phyloP scores from a whole-genome alignment of 2,888 invertebrate genomes.

The Cheilosia grossa region DNA sequence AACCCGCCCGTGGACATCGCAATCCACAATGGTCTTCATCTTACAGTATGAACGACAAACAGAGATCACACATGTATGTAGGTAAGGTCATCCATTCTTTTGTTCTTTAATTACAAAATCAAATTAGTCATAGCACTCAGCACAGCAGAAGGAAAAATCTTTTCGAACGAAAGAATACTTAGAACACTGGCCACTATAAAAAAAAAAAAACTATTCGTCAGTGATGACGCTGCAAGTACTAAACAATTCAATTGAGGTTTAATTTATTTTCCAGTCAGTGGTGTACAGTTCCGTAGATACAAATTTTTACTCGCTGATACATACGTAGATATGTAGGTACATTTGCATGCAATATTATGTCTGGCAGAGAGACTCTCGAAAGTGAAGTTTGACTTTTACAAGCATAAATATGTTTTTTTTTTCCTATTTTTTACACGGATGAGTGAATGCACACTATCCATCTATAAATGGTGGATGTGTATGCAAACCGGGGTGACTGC shows the following conservation, averaged over 20 bases:
- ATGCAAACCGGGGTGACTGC: constrained; percentile 43
- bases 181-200: background rate
- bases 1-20: constrained; percentile 13
- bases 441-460: constrained; percentile 30
- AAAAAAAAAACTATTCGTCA: constrained; percentile 7
- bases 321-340: background rate
- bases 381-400: constrained; percentile 47
- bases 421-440: constrained; percentile 54
- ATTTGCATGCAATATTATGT: background rate
- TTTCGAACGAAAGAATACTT: background rate
- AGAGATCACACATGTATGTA: background rate
- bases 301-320: background rate
- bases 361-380: constrained; percentile 24
- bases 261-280: background rate
- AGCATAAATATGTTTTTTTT: constrained; percentile 2
- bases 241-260: constrained; percentile 58
- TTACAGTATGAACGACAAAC: background rate
- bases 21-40: constrained; percentile 3
- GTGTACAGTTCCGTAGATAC: constrained; percentile 17
- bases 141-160: background rate
- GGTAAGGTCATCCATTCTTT: constrained; percentile 6
- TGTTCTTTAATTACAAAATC: background rate
- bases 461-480: constrained; percentile 8
- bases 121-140: background rate
- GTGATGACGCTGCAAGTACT: constrained; percentile 28